Evolutionary conservation across 2,113 vertebrate species (phyloP).

Genomic region (Macaca mulatta): DNA sequence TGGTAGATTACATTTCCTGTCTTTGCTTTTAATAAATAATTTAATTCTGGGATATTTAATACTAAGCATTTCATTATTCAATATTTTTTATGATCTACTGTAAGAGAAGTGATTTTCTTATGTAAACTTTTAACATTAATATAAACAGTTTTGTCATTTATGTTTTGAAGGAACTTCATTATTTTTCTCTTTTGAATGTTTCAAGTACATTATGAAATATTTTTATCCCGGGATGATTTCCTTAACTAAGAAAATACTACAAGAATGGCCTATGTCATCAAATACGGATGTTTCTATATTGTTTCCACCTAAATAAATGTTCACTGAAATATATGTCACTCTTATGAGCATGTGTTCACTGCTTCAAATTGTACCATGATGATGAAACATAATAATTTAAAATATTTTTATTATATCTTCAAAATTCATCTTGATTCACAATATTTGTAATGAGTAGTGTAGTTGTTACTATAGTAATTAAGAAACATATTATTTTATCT

Average conservation of each 20-base stretch:
- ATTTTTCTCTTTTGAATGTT: neutral
- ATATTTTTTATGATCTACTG: neutral
- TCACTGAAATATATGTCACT: neutral
- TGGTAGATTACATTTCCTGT: neutral
- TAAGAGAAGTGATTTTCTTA: neutral
- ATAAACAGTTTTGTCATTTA: neutral
- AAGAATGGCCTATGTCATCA: neutral
- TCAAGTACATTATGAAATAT: neutral
- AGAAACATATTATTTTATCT: neutral
- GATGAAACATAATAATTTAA: conserved; percentile 25
- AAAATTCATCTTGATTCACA: conserved; percentile 17
- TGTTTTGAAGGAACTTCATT: neutral
- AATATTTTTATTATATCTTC: neutral
- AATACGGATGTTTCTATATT: neutral
- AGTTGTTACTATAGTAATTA: neutral
- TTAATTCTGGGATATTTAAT: neutral
- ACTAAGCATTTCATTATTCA: neutral
- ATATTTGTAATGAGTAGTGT: neutral
- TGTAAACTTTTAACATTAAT: neutral
- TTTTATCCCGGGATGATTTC: neutral
- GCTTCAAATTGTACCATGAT: neutral
- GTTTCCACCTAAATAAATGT: neutral
- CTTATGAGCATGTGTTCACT: neutral
- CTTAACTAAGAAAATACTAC: neutral
- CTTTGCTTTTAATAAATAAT: too few species aligned